Conservation (phyloP, 1,140 invertebrate species). For the Wiebesia pumilae region DNA sequence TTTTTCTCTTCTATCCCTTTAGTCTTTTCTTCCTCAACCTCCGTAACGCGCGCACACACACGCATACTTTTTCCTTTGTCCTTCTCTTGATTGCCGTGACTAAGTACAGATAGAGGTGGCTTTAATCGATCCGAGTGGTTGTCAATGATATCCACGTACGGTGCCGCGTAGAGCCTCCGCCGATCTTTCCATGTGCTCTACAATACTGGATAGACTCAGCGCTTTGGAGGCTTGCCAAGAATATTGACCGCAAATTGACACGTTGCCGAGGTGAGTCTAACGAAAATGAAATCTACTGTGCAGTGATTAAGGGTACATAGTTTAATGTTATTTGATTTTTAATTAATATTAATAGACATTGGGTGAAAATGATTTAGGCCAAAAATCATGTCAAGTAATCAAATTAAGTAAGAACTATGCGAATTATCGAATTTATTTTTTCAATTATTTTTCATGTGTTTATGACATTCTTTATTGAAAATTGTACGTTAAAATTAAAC, state of each 20-base stretch:
- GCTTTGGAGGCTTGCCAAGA: constrained; percentile 9
- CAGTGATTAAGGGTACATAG: too few species aligned
- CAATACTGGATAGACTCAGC: neutral
- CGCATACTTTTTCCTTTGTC: neutral
- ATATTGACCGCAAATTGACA: constrained; percentile 30
- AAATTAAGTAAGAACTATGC: too few species aligned
- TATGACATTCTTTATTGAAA: too few species aligned
- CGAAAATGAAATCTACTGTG: neutral
- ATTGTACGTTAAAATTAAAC: too few species aligned
- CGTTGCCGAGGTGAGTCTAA: neutral
- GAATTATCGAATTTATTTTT: too few species aligned
- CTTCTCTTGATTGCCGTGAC: neutral
- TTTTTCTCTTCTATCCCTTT: neutral
- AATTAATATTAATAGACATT: too few species aligned
- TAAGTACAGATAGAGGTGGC: neutral
- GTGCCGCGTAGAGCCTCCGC: neutral
- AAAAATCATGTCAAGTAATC: too few species aligned
- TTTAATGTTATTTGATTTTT: too few species aligned
- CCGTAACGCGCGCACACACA: too few species aligned
- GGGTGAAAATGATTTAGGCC: too few species aligned
- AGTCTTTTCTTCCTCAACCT: neutral
- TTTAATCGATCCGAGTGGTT: neutral
- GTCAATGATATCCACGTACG: constrained; percentile 14
- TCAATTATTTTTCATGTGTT: too few species aligned
- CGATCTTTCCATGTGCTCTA: neutral